Evolutionary conservation across 2,888 invertebrate species (phyloP).

Genomic region (Dromius quadrimaculatus): DNA sequence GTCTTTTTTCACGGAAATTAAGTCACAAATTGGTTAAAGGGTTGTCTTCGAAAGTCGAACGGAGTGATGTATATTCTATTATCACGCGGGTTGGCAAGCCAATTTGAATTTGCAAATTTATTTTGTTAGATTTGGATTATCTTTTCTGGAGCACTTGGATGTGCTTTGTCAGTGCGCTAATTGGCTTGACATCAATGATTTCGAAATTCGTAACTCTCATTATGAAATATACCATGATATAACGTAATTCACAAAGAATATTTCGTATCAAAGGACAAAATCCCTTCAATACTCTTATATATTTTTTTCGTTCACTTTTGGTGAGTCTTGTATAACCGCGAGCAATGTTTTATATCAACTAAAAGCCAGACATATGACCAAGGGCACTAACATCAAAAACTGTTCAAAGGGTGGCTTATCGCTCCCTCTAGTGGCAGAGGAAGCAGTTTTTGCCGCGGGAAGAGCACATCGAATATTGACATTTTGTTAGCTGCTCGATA

Average conservation of each 20-base stretch:
- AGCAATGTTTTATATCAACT: background rate
- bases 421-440: background rate
- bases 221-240: too few relatives aligned
- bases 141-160: too few relatives aligned
- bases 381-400: conserved; percentile 5
- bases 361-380: conserved; percentile 2
- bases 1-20: conserved; percentile 34
- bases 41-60: background rate
- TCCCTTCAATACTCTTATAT: too few relatives aligned
- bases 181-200: too few relatives aligned
- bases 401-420: background rate
- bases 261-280: too few relatives aligned
- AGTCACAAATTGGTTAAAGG: conserved; percentile 26
- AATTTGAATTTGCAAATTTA: too few relatives aligned
- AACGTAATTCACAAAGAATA: too few relatives aligned
- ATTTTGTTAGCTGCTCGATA: conserved; percentile 21
- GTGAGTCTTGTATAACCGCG: background rate
- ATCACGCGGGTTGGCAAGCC: background rate
- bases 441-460: background rate
- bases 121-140: too few relatives aligned
- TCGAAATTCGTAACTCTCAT: too few relatives aligned
- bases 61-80: conserved; percentile 10
- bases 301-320: too few relatives aligned
- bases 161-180: too few relatives aligned
- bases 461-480: conserved; percentile 1